Conservation (phyloP, 2,113 vertebrate genomes). For the Phalacrocorax aristotelis region DNA sequence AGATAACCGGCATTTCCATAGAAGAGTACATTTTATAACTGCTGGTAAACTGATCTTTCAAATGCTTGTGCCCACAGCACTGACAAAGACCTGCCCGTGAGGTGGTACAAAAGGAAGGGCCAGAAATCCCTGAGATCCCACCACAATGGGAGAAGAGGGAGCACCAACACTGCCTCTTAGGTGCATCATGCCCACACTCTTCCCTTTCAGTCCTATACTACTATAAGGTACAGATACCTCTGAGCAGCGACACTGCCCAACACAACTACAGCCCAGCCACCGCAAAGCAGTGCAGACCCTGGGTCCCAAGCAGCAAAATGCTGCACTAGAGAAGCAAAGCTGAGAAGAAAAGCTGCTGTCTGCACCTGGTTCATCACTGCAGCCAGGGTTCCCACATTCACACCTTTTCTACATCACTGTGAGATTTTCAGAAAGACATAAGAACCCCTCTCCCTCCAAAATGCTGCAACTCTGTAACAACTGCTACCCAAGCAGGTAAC, state of each 20-base stretch:
- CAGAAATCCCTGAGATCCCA: background rate
- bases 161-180: accelerated
- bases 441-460: background rate
- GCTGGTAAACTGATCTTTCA: background rate
- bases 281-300: accelerated
- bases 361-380: background rate
- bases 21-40: background rate
- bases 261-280: background rate
- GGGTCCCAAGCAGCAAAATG: background rate
- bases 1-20: background rate
- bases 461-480: background rate
- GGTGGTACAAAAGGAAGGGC: background rate
- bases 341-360: background rate
- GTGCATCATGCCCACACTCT: background rate
- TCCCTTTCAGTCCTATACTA: background rate
- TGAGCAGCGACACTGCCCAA: background rate
- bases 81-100: background rate
- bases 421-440: background rate
- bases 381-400: background rate
- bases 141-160: background rate
- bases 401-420: background rate
- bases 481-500: background rate
- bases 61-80: background rate
- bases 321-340: background rate
- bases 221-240: background rate